Evolutionary conservation across 2,888 invertebrate genomes (phyloP), one percentile per base, ranked within the genome.

Genomic region (Pollenia labialis): DNA sequence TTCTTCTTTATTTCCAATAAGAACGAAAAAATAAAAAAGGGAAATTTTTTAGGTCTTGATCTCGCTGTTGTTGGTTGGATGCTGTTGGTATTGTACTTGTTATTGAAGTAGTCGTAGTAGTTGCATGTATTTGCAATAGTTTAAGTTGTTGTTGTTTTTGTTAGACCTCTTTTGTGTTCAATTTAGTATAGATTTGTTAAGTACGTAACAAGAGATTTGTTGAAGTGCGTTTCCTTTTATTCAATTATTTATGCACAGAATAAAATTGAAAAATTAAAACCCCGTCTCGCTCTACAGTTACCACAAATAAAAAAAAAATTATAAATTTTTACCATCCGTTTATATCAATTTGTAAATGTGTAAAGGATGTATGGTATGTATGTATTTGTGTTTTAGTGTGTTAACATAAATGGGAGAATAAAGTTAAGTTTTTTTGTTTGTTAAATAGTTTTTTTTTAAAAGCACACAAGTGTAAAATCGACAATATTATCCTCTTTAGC

Each of bases 131-230:
- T 77, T 66, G 72, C 64, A 52, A 71, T 64, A 64, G 80, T 64
- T 50, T 11, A 18, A 52, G 56, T 72, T 42, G 66, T 66, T 72
- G 58, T 62, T 69, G 68, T 23, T 74, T 72, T 58, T 52, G 77
- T 81, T 77, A 79, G 69, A 79, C 82, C 85, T 80, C 86, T 86
- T 86, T 71, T 80, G 58, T 84, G 84, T 87, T 87, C 81, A 84
- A 77, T 84, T 84, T 76, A 76, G 81, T 76, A 74, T 83, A 84
- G 81, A 87, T 86, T 83, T 86, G 81, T 83, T 76, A 87, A 87
- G 77, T 77, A 81, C 77, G 50, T 77, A 84, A 81, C 66, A 84
- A 81, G 81, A 84, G 81, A 83, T 87, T 84, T 81, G 72, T 60
- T 83, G 66, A 72, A 81, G 84, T 84, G 72, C 71, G 66, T 83